These are phyloP conservation scores for Apomyelois bistriatella DNA, from an alignment of 2,888 invertebrate species.

Conservation along the genomic window DNA sequence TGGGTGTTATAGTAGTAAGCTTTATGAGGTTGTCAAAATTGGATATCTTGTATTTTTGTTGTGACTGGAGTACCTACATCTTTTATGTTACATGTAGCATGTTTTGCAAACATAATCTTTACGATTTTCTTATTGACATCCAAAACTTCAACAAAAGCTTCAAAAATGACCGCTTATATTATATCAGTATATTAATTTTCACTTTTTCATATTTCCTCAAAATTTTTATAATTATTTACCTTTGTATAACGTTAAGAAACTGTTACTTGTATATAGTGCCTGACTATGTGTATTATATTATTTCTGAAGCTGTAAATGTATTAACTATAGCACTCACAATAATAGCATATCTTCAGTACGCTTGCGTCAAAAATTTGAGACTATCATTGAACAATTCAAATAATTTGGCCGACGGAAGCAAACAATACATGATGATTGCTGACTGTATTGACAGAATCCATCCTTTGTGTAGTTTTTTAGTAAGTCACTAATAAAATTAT, in stretches of 20 bases:
- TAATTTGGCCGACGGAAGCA: background rate
- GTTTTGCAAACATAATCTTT: background rate
- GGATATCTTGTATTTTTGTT: background rate
- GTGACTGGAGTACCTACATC: background rate
- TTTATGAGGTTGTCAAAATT: background rate
- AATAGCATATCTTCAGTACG: background rate
- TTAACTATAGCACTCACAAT: background rate
- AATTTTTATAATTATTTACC: background rate
- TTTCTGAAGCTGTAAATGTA: background rate
- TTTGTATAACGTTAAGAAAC: background rate
- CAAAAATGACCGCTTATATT: background rate
- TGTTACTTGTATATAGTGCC: background rate
- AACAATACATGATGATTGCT: background rate
- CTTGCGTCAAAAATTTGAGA: background rate
- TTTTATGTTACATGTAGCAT: background rate
- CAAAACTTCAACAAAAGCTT: background rate
- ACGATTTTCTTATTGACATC: background rate
- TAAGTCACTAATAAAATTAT: background rate
- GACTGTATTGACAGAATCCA: background rate
- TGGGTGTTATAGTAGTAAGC: background rate
- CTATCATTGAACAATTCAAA: background rate
- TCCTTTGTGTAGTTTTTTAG: background rate
- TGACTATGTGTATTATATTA: background rate
- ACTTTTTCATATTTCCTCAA: background rate
- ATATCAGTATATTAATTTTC: background rate